These are phyloP conservation scores for Cantharis rufa DNA, from an alignment of 2,888 invertebrate genomes.

Conservation along the genomic window DNA sequence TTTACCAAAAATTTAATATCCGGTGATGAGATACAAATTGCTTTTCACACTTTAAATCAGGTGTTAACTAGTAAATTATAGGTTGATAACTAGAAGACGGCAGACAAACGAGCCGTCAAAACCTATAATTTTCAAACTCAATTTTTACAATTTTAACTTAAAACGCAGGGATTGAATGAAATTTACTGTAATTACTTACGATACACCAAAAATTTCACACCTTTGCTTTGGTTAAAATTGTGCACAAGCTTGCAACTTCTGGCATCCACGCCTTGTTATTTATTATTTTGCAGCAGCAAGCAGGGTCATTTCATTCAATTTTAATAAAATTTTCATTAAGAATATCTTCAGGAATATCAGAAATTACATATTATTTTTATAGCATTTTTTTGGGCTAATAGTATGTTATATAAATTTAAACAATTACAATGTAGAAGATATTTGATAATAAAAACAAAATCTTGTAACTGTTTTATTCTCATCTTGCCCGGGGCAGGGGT, in stretches of 20 bases:
- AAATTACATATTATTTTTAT: too few species aligned
- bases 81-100: slow-evolving; percentile 46
- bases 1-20: neutral
- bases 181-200: neutral
- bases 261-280: neutral
- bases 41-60: slow-evolving; percentile 44
- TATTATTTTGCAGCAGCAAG: neutral
- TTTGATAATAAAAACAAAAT: neutral
- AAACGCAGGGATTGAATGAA: slow-evolving; percentile 24
- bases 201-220: neutral
- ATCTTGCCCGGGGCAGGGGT: neutral
- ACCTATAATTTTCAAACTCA: slow-evolving; percentile 49
- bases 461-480: neutral
- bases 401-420: neutral
- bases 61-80: slow-evolving; percentile 47
- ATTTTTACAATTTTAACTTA: slow-evolving; percentile 41
- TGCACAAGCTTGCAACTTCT: neutral
- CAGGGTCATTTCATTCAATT: too few species aligned
- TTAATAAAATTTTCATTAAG: neutral
- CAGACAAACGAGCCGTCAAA: slow-evolving; percentile 52
- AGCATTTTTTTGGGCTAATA: neutral
- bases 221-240: neutral
- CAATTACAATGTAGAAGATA: neutral
- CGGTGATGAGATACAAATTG: slow-evolving; percentile 21
- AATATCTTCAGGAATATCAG: neutral